Evolutionary conservation across 2,797 vertebrate species (phyloP).

Genomic region (Psittacula echo): DNA sequence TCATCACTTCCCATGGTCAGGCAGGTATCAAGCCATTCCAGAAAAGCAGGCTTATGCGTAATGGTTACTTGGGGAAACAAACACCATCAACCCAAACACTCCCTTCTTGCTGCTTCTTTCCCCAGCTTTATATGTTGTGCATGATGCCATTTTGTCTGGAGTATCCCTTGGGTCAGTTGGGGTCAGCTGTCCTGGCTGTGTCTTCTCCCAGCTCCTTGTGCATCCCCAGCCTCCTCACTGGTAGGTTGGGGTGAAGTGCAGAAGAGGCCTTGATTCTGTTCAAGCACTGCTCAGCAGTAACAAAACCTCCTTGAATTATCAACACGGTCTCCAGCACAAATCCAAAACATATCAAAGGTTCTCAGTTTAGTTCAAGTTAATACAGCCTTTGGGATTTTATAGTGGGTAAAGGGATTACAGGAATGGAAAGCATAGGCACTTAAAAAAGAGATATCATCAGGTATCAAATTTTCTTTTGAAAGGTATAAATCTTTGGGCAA

Average conservation of each 20-base stretch:
- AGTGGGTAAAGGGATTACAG: neutral
- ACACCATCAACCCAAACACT: neutral
- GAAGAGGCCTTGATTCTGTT: neutral
- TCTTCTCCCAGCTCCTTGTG: neutral
- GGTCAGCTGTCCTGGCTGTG: neutral
- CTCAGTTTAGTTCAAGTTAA: neutral
- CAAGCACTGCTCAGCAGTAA: neutral
- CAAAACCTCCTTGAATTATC: neutral
- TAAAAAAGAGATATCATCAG: neutral
- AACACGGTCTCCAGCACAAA: neutral
- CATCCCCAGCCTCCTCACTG: neutral
- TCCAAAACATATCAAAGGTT: neutral
- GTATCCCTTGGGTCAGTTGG: neutral
- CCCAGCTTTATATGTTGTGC: neutral
- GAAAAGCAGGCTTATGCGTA: neutral
- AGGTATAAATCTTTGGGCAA: neutral
- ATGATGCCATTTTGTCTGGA: neutral
- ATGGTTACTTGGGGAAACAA: neutral
- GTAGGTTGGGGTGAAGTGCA: neutral
- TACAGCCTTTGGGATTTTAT: neutral
- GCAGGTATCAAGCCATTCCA: neutral
- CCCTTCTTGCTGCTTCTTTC: neutral
- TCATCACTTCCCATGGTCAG: neutral
- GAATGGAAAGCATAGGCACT: neutral
- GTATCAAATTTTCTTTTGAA: neutral